Base-by-base conservation (phyloP, 2,797 vertebrate species). In the Oryzias sinensis region DNA sequence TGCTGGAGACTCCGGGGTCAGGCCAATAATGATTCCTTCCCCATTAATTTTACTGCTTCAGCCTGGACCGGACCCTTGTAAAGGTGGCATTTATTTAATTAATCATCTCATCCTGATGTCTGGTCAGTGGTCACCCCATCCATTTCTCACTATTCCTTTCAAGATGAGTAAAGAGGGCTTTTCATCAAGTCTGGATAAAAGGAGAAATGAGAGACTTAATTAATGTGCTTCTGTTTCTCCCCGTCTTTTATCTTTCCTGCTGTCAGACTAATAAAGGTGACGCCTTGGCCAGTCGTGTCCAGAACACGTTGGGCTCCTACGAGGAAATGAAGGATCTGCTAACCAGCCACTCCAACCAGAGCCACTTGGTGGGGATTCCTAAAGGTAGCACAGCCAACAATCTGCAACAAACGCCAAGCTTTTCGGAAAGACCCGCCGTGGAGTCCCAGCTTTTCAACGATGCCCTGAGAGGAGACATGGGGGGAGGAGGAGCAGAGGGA, bases 281-380 rank as follows among this genome's bases (percentile, higher is more conserved):
- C 49, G 94, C 94, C 14, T 90, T 97, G 88, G 94, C 96, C 74
- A 97, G 90, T 81, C 93, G 95, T 44, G 94, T 97, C 76, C 95
- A 97, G 91, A 96, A 94, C 84, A 97, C 95, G 0, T 68, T 97
- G 88, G 95, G 95, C 77, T 97, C 94, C 81, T 97, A 97, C 9
- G 96, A 97, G 70, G 95, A 97, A 84, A 96, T 97, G 95, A 97
- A 97, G 80, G 95, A 96, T 81, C 89, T 97, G 61, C 73, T 97
- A 85, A 96, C 94, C 68, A 96, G 93, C 87, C 95, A 97, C 72
- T 95, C 94, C 56, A 97, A 95, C 85, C 95, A 97, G 89, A 96
- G 95, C 81, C 96, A 99, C 76, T 91, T 99, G 72, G 97, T 98
- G 77, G 97, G 97, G 73, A 97, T 99, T 81, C 94, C 95, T 79